Evolutionary conservation across 2,888 invertebrate species (phyloP), one percentile per base, ranked within the genome.

Genomic region (Apamea sordens): DNA sequence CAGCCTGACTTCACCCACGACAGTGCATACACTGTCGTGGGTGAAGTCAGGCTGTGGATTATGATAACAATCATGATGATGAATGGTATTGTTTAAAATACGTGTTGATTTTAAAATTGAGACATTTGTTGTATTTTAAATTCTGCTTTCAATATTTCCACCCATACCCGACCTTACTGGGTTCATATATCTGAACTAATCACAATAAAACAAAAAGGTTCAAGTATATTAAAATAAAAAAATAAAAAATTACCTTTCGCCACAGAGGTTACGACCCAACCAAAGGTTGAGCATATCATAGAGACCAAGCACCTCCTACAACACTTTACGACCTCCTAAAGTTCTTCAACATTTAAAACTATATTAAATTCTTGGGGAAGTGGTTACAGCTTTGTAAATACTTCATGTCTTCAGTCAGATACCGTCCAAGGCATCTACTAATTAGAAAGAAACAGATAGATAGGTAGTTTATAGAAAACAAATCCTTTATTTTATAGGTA

Each of bases 341-440:
- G 75, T 84, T 82, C 72, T 79, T 79, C 75, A 77, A 76, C 85
- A 76, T 84, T 86, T 84, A 73, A 86, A 86, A 86, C 82, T 85
- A 73, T 79, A 80, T 86, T 79, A 84, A 69, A 85, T 85, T 86
- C 65, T 79, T 56, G 67, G 78, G 36, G 28, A 75, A 72, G 74
- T 63, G 68, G 68, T 73, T 70, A 61, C 53, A 67, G 63, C 28
- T 28, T 41, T 67, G 2, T 28, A 70, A 76, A 64, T 8, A 69
- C 28, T 80, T 80, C 11, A 56, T 73, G 65, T 47, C 4, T 11
- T 44, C 8, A 64, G 6, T 4, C 41, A 44, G 47, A 21, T 28
- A 79, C 61, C 28, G 10, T 28, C n/a, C 6, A 21, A 36, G 15
- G 41, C 11, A 56, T 56, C 56, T 53, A 15, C 24, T 24, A 28